Evolutionary conservation across 2,113 vertebrate genomes (phyloP), one percentile per base, ranked within the genome.

Genomic region (Gymnocephalus cernua): DNA sequence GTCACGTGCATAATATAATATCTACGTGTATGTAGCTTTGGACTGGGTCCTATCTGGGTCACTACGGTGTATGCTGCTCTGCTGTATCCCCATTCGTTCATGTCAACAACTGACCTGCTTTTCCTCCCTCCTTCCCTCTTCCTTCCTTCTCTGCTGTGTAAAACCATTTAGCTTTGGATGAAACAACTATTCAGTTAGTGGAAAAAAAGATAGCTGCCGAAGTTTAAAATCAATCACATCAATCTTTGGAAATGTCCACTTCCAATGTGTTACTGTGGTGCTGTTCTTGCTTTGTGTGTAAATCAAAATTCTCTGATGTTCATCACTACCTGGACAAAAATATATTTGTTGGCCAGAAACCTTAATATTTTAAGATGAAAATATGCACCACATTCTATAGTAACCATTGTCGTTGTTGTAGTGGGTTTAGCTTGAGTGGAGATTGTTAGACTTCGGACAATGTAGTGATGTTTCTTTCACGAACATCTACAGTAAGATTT

Each of bases 61-160:
- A 92, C 90, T 80, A 79, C 59, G 68, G 77, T 77, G 78, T 59
- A 65, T 86, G 77, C 86, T 87, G 78, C 63, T 83, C 71, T 71
- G 81, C 85, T 54, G 54, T 66, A 79, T 89, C 81, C 83, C 57
- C 88, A 92, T 93, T 93, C 78, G 84, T 93, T 87, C 92, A 80
- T 91, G 91, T 93, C 93, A 93, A 88, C 92, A 91, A 80, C 89
- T 93, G 93, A 94, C 93, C 93, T 92, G 93, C 77, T 94, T 93
- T 93, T 87, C 83, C 83, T 88, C 74, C 83, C 75, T 81, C 69
- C 80, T 82, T 82, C 64, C 77, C 51, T 47, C 64, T 85, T 70
- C 74, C 64, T 85, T 70, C 74, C 72, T 84, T 63, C 74, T 83
- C 62, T 72, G 77, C 87, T 82, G 89, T 86, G 88, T 85, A 87